Conservation (phyloP, 2,888 invertebrate species). For the Drosophila mercatorum region DNA sequence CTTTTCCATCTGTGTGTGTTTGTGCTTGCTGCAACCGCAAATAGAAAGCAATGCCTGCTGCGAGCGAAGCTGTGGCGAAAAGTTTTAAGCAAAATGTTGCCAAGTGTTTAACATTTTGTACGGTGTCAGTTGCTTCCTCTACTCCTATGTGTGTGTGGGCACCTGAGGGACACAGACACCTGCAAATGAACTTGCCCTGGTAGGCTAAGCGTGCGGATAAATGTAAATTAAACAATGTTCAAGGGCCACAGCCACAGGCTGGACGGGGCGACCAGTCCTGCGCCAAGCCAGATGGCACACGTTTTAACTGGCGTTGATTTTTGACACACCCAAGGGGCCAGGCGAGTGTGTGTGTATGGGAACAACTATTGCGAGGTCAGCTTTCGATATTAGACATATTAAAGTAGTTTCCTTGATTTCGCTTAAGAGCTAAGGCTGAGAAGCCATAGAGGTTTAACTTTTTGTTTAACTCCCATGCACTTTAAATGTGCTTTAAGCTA, state of each 20-base stretch:
- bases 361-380: conserved; percentile 28
- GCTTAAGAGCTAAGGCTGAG: background rate
- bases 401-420: background rate
- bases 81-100: conserved; percentile 78
- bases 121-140: conserved; percentile 82
- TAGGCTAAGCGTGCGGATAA: conserved; percentile 77
- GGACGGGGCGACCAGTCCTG: conserved; percentile 6
- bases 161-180: conserved; percentile 51
- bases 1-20: conserved; percentile 57
- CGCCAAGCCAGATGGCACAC: conserved; percentile 38
- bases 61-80: conserved; percentile 45
- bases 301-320: conserved; percentile 69
- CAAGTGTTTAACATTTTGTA: conserved; percentile 84
- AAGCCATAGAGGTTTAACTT: background rate
- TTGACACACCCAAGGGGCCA: conserved; percentile 54
- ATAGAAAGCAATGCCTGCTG: conserved; percentile 61
- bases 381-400: background rate
- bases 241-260: conserved; percentile 38
- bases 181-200: conserved; percentile 70
- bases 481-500: background rate
- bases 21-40: conserved; percentile 70
- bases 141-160: conserved; percentile 27
- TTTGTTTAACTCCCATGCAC: background rate
- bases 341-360: background rate
- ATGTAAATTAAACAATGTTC: conserved; percentile 83